Evolutionary conservation across 2,113 vertebrate genomes (phyloP).

Genomic region (Macquaria australasica): DNA sequence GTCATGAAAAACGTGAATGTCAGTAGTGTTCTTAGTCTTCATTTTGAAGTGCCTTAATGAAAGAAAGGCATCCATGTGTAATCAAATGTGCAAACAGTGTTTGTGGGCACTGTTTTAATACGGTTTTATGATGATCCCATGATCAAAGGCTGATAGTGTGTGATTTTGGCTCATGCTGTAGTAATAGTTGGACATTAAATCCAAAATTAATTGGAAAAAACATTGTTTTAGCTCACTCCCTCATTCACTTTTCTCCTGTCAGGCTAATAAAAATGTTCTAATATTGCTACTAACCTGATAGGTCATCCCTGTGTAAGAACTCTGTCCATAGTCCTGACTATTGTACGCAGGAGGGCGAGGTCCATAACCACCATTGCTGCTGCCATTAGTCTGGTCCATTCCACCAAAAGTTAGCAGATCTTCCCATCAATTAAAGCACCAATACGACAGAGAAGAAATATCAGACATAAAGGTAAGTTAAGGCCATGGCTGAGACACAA

Average conservation of each 20-base stretch:
- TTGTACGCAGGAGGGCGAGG: slow-evolving; percentile 68
- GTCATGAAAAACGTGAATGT: not conserved
- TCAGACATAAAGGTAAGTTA: slow-evolving; percentile 1
- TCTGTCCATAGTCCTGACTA: slow-evolving; percentile 13
- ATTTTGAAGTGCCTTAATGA: not conserved
- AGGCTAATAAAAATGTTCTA: not conserved
- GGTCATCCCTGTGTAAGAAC: slow-evolving; percentile 28
- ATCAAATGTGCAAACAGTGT: slow-evolving; percentile 1
- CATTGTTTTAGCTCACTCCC: not conserved
- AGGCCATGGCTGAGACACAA: slow-evolving; percentile 14
- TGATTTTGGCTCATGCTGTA: slow-evolving; percentile 6
- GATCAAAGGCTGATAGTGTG: slow-evolving; percentile 25
- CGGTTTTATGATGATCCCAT: slow-evolving; percentile 6
- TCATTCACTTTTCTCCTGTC: not conserved
- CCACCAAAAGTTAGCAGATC: not conserved
- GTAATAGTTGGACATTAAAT: not conserved
- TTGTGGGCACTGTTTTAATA: not conserved
- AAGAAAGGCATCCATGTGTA: not conserved
- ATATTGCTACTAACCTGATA: slow-evolving; percentile 61
- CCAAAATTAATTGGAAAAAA: not conserved
- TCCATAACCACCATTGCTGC: slow-evolving; percentile 3
- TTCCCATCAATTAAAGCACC: not conserved
- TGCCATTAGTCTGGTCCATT: slow-evolving; percentile 58
- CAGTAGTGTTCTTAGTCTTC: not conserved
- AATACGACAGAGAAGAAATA: slow-evolving; percentile 11